phyloP scores from a whole-genome alignment of 2,888 invertebrate species.

The Drosophila robusta region DNA sequence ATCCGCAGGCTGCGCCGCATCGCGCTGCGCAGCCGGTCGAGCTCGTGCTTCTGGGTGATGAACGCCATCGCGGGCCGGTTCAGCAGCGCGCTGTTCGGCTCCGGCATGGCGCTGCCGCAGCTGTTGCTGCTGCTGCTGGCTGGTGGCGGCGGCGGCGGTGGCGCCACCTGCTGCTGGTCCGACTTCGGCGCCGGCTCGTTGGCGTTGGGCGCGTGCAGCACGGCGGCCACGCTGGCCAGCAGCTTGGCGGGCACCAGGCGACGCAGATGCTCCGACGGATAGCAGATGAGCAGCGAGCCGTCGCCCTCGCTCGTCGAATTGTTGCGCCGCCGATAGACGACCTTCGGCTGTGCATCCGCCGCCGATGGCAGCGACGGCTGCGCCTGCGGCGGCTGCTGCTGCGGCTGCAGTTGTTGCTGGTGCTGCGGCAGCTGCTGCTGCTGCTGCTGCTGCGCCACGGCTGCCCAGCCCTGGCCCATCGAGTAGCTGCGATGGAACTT shows the following conservation, averaged over 20 bases:
- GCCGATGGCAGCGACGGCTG: constrained; percentile 30
- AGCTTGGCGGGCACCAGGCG: constrained; percentile 90
- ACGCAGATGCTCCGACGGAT: constrained; percentile 94
- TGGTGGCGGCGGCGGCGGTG: constrained; percentile 31
- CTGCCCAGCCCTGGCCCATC: constrained; percentile 89
- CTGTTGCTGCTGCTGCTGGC: constrained; percentile 20
- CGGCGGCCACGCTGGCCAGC: constrained; percentile 81
- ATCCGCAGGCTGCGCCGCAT: constrained; percentile 95
- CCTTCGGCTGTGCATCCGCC: constrained; percentile 76
- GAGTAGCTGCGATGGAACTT: constrained; percentile 94
- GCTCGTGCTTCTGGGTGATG: constrained; percentile 93
- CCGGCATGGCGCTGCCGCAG: constrained; percentile 33
- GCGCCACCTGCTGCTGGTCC: constrained; percentile 1
- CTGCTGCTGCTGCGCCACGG: constrained; percentile 78
- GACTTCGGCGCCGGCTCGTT: constrained; percentile 18
- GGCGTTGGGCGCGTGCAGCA: constrained; percentile 53
- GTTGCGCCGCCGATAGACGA: constrained; percentile 88
- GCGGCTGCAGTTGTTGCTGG: constrained; percentile 25
- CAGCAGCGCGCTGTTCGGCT: constrained; percentile 75
- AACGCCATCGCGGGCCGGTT: constrained; percentile 94
- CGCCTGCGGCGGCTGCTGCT: constrained; percentile 20
- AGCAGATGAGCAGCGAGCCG: constrained; percentile 88
- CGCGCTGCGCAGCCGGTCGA: constrained; percentile 92
- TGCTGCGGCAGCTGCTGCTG: constrained; percentile 41
- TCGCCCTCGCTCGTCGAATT: constrained; percentile 89